Evolutionary conservation across 2,888 invertebrate species (phyloP), one percentile per base, ranked within the genome.

Genomic region (Cephus pulcher): DNA sequence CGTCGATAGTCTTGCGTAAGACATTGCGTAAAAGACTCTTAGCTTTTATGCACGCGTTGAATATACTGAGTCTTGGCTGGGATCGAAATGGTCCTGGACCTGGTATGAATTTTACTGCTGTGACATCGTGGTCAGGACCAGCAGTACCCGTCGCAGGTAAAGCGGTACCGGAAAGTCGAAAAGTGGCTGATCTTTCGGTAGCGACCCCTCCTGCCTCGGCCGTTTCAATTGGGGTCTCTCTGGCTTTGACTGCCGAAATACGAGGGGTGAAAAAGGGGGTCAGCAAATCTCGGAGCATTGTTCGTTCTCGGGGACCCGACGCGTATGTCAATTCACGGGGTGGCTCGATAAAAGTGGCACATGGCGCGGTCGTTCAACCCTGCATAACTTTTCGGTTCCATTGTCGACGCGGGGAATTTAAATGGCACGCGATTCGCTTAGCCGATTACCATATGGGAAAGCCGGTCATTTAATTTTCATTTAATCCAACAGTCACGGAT

Each of bases 351-450:
- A 83, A 86, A 85, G 85, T 85, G 84, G 84, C 85, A 86, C 85
- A 86, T 85, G 85, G 82, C 84, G 75, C 80, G 84, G 82, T 83
- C 84, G 82, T 70, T 80, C 80, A 81, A 84, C 82, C 83, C 85
- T 83, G 81, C 74, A 78, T 85, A 84, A 84, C 84, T 86, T 86
- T 86, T 84, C 80, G 83, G 83, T 82, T 81, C 82, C 82, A 80
- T 74, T 74, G 79, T 79, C 70, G 69, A 73, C 76, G 77, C 83
- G 75, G 83, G 74, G 84, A 85, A 87, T 87, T 88, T 86, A 86
- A 87, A 86, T 83, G 84, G 80, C 83, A 79, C 77, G 78, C 73
- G 74, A 74, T 74, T 74, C 74, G 9, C 56, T 34, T 35, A 74
- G 35, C 74, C 74, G 34, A 71, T 71, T 71, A 71, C 33, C 15